A percentile compares a stretch with the other conserved stretches of the same genome.
These are phyloP conservation scores for Enteromius afrohamiltoni DNA, from an alignment of 2,797 vertebrate genomes.

Conservation along the genomic window DNA sequence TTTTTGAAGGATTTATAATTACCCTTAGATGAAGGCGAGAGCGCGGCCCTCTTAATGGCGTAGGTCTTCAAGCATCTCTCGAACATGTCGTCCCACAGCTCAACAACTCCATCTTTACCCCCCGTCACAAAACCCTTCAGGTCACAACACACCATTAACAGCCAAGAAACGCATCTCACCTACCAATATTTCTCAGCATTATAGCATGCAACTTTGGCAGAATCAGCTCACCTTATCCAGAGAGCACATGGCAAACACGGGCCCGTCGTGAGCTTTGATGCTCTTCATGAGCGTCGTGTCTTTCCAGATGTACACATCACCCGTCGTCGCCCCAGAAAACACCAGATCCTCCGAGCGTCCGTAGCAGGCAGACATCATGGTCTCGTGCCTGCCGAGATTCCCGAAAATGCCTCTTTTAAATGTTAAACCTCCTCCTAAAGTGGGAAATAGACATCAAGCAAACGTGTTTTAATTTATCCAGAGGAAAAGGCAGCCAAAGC, in stretches of 20 bases:
- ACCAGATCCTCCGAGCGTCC: slow-evolving; percentile 90
- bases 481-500: background rate
- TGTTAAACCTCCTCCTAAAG: slow-evolving; percentile 89
- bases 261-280: slow-evolving; percentile 94
- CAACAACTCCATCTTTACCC: slow-evolving; percentile 94
- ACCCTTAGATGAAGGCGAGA: slow-evolving; percentile 95
- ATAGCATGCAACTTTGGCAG: background rate
- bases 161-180: background rate
- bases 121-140: slow-evolving; percentile 93
- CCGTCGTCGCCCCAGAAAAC: slow-evolving; percentile 92
- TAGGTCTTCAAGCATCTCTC: slow-evolving; percentile 97
- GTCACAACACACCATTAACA: slow-evolving; percentile 6
- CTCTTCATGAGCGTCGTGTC: slow-evolving; percentile 89
- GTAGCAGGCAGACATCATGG: slow-evolving; percentile 94
- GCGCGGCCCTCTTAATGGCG: slow-evolving; percentile 90
- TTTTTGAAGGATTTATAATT: background rate
- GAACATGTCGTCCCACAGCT: slow-evolving; percentile 97
- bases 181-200: too few species aligned
- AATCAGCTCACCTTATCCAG: slow-evolving; percentile 87
- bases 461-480: background rate
- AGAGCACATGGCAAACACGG: slow-evolving; percentile 95
- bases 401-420: slow-evolving; percentile 90
- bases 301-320: slow-evolving; percentile 97
- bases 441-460: background rate
- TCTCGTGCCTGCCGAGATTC: slow-evolving; percentile 86